Conservation (phyloP, 2,113 vertebrate genomes). For the Oceanites oceanicus region DNA sequence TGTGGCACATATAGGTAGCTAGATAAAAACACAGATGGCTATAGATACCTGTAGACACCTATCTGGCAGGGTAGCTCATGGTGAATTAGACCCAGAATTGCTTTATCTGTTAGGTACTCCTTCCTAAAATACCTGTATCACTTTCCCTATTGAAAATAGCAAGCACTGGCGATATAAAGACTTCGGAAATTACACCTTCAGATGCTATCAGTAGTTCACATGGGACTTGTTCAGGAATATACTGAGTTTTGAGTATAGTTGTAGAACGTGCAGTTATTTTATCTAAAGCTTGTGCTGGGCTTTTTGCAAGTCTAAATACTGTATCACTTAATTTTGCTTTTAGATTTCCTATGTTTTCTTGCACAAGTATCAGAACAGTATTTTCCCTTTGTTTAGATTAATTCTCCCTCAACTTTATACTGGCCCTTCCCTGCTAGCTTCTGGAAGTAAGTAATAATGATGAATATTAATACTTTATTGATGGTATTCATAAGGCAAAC, state of each 20-base stretch:
- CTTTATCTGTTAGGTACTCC: not conserved
- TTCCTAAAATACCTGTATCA: not conserved
- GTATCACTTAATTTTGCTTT: not conserved
- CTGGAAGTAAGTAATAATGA: not conserved
- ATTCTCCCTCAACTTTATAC: not conserved
- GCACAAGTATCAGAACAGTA: not conserved
- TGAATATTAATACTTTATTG: not conserved
- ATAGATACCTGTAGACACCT: not conserved
- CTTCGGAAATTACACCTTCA: not conserved
- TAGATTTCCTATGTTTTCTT: not conserved
- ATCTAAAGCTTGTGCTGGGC: not conserved
- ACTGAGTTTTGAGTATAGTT: not conserved
- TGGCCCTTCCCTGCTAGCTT: not conserved
- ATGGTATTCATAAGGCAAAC: not conserved
- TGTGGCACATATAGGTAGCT: not conserved
- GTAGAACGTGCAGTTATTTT: not conserved
- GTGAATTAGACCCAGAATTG: not conserved
- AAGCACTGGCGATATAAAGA: not conserved
- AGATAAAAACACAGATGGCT: not conserved
- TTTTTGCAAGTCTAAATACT: not conserved
- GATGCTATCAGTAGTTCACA: not conserved
- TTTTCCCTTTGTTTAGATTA: not conserved
- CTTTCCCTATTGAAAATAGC: not conserved
- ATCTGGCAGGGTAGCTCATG: accelerated
- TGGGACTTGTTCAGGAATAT: not conserved